Evolutionary conservation across 2,797 vertebrate species (phyloP).

Genomic region (Megaceryle alcyon): DNA sequence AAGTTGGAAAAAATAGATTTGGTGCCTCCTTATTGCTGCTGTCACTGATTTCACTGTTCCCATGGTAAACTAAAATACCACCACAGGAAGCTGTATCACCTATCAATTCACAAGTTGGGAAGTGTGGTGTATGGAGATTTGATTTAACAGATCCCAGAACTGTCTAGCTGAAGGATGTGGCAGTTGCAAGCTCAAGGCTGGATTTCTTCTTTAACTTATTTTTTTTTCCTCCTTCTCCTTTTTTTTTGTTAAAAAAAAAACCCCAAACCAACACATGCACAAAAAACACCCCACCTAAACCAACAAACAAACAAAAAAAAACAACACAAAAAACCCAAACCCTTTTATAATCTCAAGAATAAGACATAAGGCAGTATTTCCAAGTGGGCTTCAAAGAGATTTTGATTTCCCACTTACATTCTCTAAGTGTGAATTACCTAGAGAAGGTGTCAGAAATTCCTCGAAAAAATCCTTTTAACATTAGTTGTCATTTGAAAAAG

Average conservation of each 20-base stretch:
- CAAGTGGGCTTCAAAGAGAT: constrained; percentile 26
- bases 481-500: background rate
- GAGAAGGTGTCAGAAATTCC: constrained; percentile 46
- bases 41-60: constrained; percentile 48
- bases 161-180: constrained; percentile 34
- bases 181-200: constrained; percentile 14
- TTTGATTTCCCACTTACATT: constrained; percentile 45
- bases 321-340: background rate
- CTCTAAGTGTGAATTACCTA: constrained; percentile 32
- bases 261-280: no score
- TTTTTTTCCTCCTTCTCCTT: rapidly evolving
- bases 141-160: constrained; percentile 41
- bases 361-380: constrained; percentile 43
- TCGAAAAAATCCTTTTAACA: constrained; percentile 20
- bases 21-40: constrained; percentile 42
- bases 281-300: no score
- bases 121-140: constrained; percentile 43
- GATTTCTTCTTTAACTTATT: background rate
- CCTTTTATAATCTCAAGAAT: background rate
- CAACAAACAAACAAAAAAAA: no score
- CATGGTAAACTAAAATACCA: constrained; percentile 52
- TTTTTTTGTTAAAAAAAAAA: background rate
- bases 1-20: constrained; percentile 21
- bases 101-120: constrained; percentile 41
- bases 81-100: constrained; percentile 17